Percentiles rank a stretch among this genome's conserved stretches.
Evolutionary conservation across 2,113 vertebrate species (phyloP).

Genomic region (Neolamprologus devosi): DNA sequence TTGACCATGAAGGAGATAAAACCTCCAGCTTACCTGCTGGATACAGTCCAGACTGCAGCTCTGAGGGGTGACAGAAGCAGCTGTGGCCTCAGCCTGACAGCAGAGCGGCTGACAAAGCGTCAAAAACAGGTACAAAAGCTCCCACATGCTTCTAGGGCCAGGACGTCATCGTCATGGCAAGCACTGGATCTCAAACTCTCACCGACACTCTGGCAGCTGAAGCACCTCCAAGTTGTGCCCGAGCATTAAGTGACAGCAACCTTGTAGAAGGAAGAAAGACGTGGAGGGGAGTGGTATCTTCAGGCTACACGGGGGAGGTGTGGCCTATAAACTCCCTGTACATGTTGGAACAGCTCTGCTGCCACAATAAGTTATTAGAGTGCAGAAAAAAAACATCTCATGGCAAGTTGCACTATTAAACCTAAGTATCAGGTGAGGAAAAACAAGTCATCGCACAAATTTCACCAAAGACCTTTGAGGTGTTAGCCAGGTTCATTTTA

Average conservation of each 20-base stretch:
- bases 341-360: neutral
- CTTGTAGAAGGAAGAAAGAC: neutral
- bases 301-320: slow-evolving; percentile 1
- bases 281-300: slow-evolving; percentile 54
- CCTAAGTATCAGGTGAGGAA: neutral
- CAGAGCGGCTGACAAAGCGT: neutral
- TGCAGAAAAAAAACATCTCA: neutral
- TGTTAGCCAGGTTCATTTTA: neutral
- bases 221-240: neutral
- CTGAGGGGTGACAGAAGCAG: slow-evolving; percentile 25
- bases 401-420: neutral
- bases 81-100: neutral
- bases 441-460: neutral
- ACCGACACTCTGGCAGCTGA: neutral
- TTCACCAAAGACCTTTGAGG: neutral
- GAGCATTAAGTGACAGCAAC: neutral
- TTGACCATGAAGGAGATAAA: neutral
- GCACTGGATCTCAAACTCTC: neutral
- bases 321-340: neutral
- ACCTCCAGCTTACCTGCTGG: slow-evolving; percentile 41
- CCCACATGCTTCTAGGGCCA: slow-evolving; percentile 41
- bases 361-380: neutral
- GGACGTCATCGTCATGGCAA: neutral
- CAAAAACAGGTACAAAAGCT: slow-evolving; percentile 1
- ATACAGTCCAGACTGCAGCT: slow-evolving; percentile 65